Evolutionary conservation across 2,888 invertebrate genomes (phyloP).

Genomic region (Kryphioiulus occultus): DNA sequence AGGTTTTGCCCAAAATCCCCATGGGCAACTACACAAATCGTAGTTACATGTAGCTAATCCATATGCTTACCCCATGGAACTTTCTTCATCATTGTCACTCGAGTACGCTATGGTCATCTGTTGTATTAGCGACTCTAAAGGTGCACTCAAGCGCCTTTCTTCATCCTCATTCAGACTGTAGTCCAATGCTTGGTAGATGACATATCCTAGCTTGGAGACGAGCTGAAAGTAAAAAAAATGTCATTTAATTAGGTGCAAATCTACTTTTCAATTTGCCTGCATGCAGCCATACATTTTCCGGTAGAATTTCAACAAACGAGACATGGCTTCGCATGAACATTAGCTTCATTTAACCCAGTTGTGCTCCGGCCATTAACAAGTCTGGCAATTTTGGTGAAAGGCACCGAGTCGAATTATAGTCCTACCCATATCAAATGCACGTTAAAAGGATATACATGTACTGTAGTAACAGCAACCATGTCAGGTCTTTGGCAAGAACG

Average conservation of each 20-base stretch:
- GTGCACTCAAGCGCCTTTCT: conserved; percentile 84
- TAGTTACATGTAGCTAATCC: not conserved
- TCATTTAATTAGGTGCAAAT: not conserved
- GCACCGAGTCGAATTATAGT: not conserved
- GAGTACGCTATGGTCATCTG: conserved; percentile 74
- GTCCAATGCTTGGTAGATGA: conserved; percentile 89
- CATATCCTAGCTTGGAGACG: conserved; percentile 79
- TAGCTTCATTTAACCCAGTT: not conserved
- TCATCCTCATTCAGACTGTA: conserved; percentile 85
- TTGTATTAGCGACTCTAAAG: conserved; percentile 84
- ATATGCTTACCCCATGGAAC: conserved; percentile 41
- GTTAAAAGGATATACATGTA: too few relatives aligned
- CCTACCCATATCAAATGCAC: not conserved
- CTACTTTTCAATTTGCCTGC: too few relatives aligned
- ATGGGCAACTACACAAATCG: too few relatives aligned
- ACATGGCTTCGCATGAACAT: too few relatives aligned
- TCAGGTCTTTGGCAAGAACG: not conserved
- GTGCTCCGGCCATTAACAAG: not conserved
- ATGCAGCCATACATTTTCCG: not conserved
- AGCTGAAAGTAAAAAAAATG: conserved; percentile 69
- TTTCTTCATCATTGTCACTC: not conserved
- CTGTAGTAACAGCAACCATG: too few relatives aligned
- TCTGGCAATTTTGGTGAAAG: not conserved
- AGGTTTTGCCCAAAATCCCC: too few relatives aligned
- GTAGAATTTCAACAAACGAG: too few relatives aligned